These are phyloP conservation scores for Pipistrellus pipistrellus DNA, from an alignment of 2,797 vertebrate genomes.

Conservation along the genomic window DNA sequence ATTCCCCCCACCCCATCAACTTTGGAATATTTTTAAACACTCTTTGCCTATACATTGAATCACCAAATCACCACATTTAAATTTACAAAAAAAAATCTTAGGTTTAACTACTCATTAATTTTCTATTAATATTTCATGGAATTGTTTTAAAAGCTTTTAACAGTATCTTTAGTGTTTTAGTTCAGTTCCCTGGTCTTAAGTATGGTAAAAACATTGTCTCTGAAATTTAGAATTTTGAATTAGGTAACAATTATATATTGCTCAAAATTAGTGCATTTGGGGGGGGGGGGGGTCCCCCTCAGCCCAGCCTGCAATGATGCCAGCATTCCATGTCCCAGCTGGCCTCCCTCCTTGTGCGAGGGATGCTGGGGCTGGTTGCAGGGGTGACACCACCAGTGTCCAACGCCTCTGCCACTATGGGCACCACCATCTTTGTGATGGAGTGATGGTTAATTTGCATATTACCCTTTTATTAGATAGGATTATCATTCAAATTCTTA, in stretches of 20 bases:
- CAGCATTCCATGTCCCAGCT: too few relatives aligned
- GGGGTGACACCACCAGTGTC: too few relatives aligned
- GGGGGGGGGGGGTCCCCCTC: too few relatives aligned
- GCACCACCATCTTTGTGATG: too few relatives aligned
- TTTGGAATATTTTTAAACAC: not conserved
- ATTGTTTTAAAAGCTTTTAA: not conserved
- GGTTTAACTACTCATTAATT: slow-evolving; percentile 32
- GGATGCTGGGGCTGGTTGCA: too few relatives aligned
- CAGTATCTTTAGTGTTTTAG: not conserved
- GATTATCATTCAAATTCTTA: not conserved
- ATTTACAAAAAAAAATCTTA: not conserved
- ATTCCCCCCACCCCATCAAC: not conserved
- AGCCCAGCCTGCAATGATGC: too few relatives aligned
- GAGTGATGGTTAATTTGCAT: too few relatives aligned
- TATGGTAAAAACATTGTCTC: not conserved
- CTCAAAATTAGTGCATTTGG: too few relatives aligned
- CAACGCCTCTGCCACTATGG: too few relatives aligned
- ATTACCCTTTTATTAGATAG: too few relatives aligned
- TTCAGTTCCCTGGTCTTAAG: not conserved
- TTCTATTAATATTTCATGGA: not conserved
- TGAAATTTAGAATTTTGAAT: slow-evolving; percentile 21
- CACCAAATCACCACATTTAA: not conserved
- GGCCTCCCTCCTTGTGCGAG: too few relatives aligned
- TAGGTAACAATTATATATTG: not conserved
- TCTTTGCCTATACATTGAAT: not conserved